These are phyloP conservation scores for Phylloscopus collybita DNA, from an alignment of 2,797 vertebrate species.

Conservation along the genomic window DNA sequence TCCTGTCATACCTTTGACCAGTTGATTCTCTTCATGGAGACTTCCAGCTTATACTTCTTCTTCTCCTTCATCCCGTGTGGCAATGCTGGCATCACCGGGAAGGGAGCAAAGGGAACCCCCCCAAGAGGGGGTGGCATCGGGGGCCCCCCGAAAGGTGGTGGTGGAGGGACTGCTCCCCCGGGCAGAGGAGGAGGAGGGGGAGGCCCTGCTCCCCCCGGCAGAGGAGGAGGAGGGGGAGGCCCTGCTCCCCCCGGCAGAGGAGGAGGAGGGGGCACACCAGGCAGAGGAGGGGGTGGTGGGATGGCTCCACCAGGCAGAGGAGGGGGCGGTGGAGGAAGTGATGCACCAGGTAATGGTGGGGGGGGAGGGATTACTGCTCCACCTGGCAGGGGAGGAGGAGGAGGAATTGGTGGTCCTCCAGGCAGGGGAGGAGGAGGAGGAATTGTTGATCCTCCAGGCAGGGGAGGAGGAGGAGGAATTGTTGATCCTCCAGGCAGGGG, in stretches of 20 bases:
- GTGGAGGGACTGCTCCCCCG: slow-evolving; percentile 60
- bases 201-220: neutral
- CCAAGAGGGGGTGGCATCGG: slow-evolving; percentile 83
- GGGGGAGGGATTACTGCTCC: neutral
- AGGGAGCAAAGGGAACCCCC: slow-evolving; percentile 66
- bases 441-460: neutral
- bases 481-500: fast-evolving
- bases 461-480: slow-evolving; percentile 75
- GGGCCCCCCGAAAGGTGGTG: slow-evolving; percentile 80
- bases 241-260: neutral
- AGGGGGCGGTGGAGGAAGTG: neutral
- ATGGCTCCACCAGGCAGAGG: neutral
- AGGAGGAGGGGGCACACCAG: neutral
- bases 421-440: neutral
- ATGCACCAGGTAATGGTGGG: neutral
- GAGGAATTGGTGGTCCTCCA: too few species aligned
- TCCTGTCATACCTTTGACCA: slow-evolving; percentile 90
- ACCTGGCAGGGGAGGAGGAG: neutral
- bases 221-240: neutral
- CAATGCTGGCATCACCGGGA: slow-evolving; percentile 12
- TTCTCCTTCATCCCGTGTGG: slow-evolving; percentile 93
- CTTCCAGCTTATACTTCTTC: slow-evolving; percentile 89
- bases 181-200: slow-evolving; percentile 73
- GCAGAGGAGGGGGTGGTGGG: slow-evolving; percentile 35
- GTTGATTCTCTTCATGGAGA: slow-evolving; percentile 93